phyloP scores from a whole-genome alignment of 2,888 invertebrate genomes.

The Craniophora ligustri region DNA sequence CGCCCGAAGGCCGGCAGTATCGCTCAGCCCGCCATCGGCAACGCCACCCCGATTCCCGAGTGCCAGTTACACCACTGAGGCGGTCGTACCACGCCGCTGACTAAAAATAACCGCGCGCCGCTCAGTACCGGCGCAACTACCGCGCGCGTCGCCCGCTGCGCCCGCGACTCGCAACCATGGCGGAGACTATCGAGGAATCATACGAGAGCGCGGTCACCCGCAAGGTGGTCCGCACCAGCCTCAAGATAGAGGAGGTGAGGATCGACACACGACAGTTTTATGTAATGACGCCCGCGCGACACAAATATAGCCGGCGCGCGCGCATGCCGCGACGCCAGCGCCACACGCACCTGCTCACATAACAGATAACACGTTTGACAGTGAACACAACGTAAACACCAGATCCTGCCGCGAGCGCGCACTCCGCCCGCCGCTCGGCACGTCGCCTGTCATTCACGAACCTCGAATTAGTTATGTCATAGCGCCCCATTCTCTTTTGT shows the following conservation, averaged over 20 bases:
- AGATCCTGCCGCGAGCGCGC: slow-evolving; percentile 55
- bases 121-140: slow-evolving; percentile 84
- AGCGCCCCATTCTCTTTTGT: slow-evolving; percentile 52
- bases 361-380: slow-evolving; percentile 84
- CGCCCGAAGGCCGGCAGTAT: slow-evolving; percentile 49
- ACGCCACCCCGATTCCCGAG: slow-evolving; percentile 68
- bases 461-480: slow-evolving; percentile 20
- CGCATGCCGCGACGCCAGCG: slow-evolving; percentile 67
- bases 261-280: slow-evolving; percentile 79
- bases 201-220: slow-evolving; percentile 92
- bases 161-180: slow-evolving; percentile 87
- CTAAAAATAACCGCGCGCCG: slow-evolving; percentile 84
- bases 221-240: slow-evolving; percentile 91
- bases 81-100: slow-evolving; percentile 73
- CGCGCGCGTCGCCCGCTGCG: slow-evolving; percentile 86
- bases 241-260: slow-evolving; percentile 93
- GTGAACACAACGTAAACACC: slow-evolving; percentile 84
- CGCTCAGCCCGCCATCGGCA: slow-evolving; percentile 55
- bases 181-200: slow-evolving; percentile 91
- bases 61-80: slow-evolving; percentile 56
- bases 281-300: slow-evolving; percentile 80
- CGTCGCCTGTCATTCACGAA: slow-evolving; percentile 45
- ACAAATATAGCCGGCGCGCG: slow-evolving; percentile 76
- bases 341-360: slow-evolving; percentile 81
- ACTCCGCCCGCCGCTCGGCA: slow-evolving; percentile 37